Evolutionary conservation across 1,140 invertebrate species (phyloP).

Genomic region (Mycetomoellerius zeteki): DNA sequence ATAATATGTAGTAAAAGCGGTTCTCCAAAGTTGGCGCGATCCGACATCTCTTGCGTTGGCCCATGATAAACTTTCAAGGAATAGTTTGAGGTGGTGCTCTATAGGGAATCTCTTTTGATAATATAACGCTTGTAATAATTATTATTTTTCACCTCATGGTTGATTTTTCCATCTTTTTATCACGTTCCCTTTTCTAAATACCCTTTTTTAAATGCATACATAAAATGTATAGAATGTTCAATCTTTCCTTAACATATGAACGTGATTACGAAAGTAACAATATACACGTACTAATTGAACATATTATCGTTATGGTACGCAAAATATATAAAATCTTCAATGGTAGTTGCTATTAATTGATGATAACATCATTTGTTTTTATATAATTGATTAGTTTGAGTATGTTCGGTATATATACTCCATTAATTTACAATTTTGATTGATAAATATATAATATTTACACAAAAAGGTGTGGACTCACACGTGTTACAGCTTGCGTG

Average conservation of each 20-base stretch:
- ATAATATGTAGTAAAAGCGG: constrained; percentile 60
- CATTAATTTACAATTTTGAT: constrained; percentile 13
- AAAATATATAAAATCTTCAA: constrained; percentile 2
- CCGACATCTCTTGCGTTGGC: constrained; percentile 59
- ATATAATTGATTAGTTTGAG: neutral
- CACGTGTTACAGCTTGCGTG: neutral
- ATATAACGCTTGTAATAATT: constrained; percentile 52
- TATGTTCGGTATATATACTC: neutral
- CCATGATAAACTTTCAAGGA: constrained; percentile 56
- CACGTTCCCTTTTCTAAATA: neutral
- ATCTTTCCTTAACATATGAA: neutral
- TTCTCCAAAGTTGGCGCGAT: constrained; percentile 61
- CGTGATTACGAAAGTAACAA: constrained; percentile 17
- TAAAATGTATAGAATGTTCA: too few species aligned
- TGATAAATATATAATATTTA: neutral
- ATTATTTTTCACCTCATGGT: constrained; percentile 38
- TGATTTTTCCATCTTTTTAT: constrained; percentile 14
- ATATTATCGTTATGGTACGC: constrained; percentile 5
- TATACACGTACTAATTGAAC: constrained; percentile 7
- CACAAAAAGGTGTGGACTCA: neutral
- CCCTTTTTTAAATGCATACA: neutral
- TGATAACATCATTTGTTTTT: neutral
- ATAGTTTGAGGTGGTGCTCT: constrained; percentile 46
- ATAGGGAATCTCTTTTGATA: constrained; percentile 47
- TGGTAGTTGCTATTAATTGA: neutral